phyloP scores from a whole-genome alignment of 1,140 invertebrate species.

The Brachionus manjavacas region DNA sequence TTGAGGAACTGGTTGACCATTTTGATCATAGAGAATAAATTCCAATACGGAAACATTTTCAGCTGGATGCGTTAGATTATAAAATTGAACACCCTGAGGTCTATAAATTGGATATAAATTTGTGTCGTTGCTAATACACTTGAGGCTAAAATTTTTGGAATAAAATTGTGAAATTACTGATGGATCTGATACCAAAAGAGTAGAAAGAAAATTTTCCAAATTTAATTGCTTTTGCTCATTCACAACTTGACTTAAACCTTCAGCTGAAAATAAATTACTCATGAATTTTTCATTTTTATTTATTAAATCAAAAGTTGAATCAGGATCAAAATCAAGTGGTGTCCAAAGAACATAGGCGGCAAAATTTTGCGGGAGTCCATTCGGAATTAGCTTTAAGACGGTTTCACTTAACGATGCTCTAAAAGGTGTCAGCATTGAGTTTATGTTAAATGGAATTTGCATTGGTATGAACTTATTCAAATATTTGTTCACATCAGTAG shows the following conservation, averaged over 20 bases:
- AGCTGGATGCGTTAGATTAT: background rate
- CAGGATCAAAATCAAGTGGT: constrained; percentile 21
- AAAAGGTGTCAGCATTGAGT: background rate
- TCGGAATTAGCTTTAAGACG: background rate
- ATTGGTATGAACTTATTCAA: constrained; percentile 33
- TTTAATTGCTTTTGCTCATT: background rate
- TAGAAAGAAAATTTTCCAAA: constrained; percentile 15
- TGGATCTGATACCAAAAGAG: background rate
- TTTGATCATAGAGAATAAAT: constrained; percentile 21
- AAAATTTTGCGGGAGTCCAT: background rate
- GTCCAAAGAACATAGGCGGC: constrained; percentile 22
- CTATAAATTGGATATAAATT: background rate
- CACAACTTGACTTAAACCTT: background rate
- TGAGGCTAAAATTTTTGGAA: background rate
- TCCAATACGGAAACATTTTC: background rate
- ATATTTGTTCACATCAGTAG: background rate
- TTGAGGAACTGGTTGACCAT: background rate
- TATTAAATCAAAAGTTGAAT: constrained; percentile 36
- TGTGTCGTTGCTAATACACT: background rate
- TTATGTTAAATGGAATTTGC: constrained; percentile 30
- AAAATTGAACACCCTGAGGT: constrained; percentile 10
- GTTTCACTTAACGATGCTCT: constrained; percentile 14
- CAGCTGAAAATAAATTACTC: constrained; percentile 2
- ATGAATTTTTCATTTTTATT: constrained; percentile 41
- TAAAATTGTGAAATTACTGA: background rate